Percentiles rank a stretch among this genome's conserved stretches.
phyloP scores from a whole-genome alignment of 1,140 invertebrate species.

The Zeugodacus cucurbitae region DNA sequence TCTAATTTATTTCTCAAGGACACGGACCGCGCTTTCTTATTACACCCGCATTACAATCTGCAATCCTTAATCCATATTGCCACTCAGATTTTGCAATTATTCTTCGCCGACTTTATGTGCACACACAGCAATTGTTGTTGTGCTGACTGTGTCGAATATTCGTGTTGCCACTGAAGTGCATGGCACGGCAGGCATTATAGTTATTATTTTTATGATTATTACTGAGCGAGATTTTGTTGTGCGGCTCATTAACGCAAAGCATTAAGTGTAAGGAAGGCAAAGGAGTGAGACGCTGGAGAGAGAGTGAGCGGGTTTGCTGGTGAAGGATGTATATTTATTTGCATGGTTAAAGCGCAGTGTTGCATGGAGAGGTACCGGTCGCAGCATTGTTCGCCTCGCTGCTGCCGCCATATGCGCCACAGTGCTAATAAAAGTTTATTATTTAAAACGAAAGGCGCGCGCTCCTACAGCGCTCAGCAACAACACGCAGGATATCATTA shows the following conservation, averaged over 20 bases:
- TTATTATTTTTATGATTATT: constrained; percentile 37
- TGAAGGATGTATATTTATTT: neutral
- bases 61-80: neutral
- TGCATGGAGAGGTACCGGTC: neutral
- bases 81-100: constrained; percentile 6
- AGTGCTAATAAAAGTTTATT: constrained; percentile 37
- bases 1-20: constrained; percentile 19
- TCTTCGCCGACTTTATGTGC: neutral
- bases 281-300: neutral
- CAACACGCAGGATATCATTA: constrained; percentile 39
- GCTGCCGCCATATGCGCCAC: neutral
- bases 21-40: neutral
- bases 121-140: neutral
- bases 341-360: neutral
- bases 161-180: neutral
- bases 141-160: constrained; percentile 3
- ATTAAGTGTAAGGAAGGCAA: neutral
- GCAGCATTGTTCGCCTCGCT: neutral
- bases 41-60: neutral
- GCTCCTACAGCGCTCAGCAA: neutral
- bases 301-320: neutral
- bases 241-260: constrained; percentile 1
- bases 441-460: neutral
- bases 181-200: neutral
- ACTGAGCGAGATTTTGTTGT: neutral